phyloP scores from a whole-genome alignment of 2,113 vertebrate genomes.

The Ptilorrhoa leucosticta region DNA sequence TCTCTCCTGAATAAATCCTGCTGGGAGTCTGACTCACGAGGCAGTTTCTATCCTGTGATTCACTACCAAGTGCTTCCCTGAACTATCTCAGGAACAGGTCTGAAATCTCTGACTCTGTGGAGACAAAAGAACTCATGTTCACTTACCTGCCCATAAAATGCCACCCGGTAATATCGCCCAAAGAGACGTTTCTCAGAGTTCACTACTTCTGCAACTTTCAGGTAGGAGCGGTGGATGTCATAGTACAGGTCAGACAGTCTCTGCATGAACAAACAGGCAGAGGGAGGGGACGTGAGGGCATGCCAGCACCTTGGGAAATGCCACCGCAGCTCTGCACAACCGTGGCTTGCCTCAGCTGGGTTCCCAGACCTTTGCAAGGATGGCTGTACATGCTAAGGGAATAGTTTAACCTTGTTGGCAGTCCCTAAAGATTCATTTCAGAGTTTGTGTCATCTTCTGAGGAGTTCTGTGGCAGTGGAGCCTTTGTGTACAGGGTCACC shows the following conservation, averaged over 20 bases:
- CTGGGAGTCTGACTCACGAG: not conserved
- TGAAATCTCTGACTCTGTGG: not conserved
- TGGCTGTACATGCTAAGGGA: rapidly evolving
- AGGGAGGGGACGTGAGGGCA: not conserved
- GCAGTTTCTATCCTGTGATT: not conserved
- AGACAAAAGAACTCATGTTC: not conserved
- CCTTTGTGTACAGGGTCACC: not conserved
- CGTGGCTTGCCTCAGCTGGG: not conserved
- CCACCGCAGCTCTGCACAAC: not conserved
- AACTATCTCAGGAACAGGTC: not conserved
- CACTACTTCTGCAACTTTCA: slow-evolving; percentile 96
- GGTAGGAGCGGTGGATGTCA: slow-evolving; percentile 94
- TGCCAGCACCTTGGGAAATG: not conserved
- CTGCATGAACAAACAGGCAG: slow-evolving; percentile 60
- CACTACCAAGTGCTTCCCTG: not conserved
- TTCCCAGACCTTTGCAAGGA: not conserved
- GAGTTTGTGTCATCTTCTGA: not conserved
- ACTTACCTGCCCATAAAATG: slow-evolving; percentile 95
- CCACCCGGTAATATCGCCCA: slow-evolving; percentile 94
- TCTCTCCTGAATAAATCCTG: not conserved
- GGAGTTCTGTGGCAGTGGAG: not conserved
- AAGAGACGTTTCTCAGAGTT: slow-evolving; percentile 95
- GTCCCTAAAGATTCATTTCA: not conserved
- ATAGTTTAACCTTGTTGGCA: not conserved
- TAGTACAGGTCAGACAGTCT: slow-evolving; percentile 94